Evolutionary conservation across 1,140 invertebrate genomes (phyloP).

Genomic region (Psix sp.): DNA sequence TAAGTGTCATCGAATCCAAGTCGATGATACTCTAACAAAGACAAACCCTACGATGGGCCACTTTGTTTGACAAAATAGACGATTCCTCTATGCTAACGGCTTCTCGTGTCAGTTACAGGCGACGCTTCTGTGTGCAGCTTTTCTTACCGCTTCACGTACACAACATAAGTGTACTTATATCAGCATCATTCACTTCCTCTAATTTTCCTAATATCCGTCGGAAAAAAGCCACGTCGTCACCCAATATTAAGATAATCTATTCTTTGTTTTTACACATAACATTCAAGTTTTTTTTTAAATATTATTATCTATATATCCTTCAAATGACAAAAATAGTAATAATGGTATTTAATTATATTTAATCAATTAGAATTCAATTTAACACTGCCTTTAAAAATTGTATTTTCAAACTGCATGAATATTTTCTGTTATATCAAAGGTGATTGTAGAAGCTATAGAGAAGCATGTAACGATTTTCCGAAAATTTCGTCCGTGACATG

Average conservation of each 20-base stretch:
- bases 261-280: too few species aligned
- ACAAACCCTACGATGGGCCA: slow-evolving; percentile 73
- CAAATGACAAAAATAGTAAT: too few species aligned
- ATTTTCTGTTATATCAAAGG: too few species aligned
- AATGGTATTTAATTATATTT: too few species aligned
- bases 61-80: slow-evolving; percentile 69
- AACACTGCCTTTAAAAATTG: too few species aligned
- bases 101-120: slow-evolving; percentile 67
- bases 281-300: too few species aligned
- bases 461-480: slow-evolving; percentile 7
- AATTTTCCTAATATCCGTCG: slow-evolving; percentile 40
- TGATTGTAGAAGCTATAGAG: too few species aligned
- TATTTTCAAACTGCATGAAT: too few species aligned
- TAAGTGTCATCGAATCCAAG: too few species aligned
- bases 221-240: slow-evolving; percentile 34
- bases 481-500: slow-evolving; percentile 19
- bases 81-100: slow-evolving; percentile 75
- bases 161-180: slow-evolving; percentile 42
- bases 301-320: too few species aligned
- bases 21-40: slow-evolving; percentile 69
- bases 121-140: slow-evolving; percentile 43
- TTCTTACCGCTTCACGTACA: slow-evolving; percentile 58
- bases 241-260: too few species aligned
- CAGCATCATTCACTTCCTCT: slow-evolving; percentile 46
- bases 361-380: too few species aligned